These are phyloP conservation scores for Hylomyscus alleni DNA, from an alignment of 2,797 vertebrate genomes.

Conservation along the genomic window DNA sequence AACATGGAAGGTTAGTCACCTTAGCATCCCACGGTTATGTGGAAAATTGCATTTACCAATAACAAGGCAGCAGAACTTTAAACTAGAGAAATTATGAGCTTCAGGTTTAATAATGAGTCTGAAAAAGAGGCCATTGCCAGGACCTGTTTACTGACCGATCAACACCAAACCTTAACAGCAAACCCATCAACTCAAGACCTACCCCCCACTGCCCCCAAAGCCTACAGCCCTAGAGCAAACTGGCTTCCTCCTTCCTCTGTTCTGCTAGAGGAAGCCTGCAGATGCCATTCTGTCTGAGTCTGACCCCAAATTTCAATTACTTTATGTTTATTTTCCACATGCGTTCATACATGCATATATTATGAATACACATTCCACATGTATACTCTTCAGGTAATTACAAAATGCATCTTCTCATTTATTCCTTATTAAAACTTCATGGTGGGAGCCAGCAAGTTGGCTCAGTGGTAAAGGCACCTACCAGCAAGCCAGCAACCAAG, in stretches of 20 bases:
- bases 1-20: not conserved
- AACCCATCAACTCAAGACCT: not conserved
- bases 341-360: not conserved
- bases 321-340: not conserved
- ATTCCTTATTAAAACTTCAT: not conserved
- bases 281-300: no score
- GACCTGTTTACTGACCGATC: not conserved
- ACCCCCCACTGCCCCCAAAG: not conserved
- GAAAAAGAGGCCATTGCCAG: not conserved
- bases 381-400: not conserved
- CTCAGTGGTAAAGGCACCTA: not conserved
- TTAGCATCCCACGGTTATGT: rapidly evolving
- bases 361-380: not conserved
- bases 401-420: not conserved
- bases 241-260: not conserved
- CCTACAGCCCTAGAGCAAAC: not conserved
- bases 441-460: not conserved
- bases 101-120: no score
- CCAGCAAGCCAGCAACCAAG: not conserved
- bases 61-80: not conserved
- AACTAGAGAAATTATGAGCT: not conserved
- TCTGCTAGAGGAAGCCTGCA: not conserved
- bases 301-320: not conserved
- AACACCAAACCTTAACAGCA: rapidly evolving
- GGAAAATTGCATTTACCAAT: not conserved